phyloP scores from a whole-genome alignment of 2,888 invertebrate genomes.

The Colostygia pectinataria region DNA sequence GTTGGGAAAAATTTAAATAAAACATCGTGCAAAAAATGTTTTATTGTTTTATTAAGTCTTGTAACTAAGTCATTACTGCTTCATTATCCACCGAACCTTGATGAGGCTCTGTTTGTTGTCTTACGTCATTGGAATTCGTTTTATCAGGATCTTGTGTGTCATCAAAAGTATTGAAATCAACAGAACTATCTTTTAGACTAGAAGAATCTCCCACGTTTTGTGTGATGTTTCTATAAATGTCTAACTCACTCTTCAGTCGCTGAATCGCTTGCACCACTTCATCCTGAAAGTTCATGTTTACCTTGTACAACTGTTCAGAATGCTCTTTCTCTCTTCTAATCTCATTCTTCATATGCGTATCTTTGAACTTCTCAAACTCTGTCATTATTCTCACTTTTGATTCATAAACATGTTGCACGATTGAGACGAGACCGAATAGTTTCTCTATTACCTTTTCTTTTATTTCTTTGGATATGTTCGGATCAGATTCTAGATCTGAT shows the following conservation, averaged over 20 bases:
- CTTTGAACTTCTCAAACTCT: slow-evolving; percentile 74
- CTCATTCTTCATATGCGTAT: slow-evolving; percentile 70
- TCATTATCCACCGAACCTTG: slow-evolving; percentile 17
- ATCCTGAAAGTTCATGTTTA: slow-evolving; percentile 76
- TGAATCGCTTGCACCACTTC: slow-evolving; percentile 75
- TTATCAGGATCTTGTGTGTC: slow-evolving; percentile 34
- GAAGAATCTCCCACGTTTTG: slow-evolving; percentile 49
- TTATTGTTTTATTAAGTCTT: slow-evolving; percentile 19
- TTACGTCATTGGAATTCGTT: slow-evolving; percentile 34
- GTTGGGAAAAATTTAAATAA: slow-evolving; percentile 6
- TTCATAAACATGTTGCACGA: slow-evolving; percentile 76
- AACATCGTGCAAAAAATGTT: slow-evolving; percentile 18
- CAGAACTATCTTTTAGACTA: slow-evolving; percentile 48
- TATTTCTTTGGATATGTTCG: slow-evolving; percentile 66
- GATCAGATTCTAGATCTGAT: slow-evolving; percentile 73
- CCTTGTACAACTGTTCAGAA: slow-evolving; percentile 72
- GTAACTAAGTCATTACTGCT: slow-evolving; percentile 28
- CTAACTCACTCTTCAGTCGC: slow-evolving; percentile 69
- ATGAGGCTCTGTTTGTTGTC: slow-evolving; percentile 18
- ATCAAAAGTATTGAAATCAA: slow-evolving; percentile 58
- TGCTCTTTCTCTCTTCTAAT: slow-evolving; percentile 70
- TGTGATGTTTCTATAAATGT: slow-evolving; percentile 60
- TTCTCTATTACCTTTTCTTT: slow-evolving; percentile 76
- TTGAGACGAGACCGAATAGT: slow-evolving; percentile 68
- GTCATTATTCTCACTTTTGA: slow-evolving; percentile 74